Percentiles rank a stretch among this genome's conserved stretches.
Conservation (phyloP, 2,797 vertebrate species). For the Anableps anableps region DNA sequence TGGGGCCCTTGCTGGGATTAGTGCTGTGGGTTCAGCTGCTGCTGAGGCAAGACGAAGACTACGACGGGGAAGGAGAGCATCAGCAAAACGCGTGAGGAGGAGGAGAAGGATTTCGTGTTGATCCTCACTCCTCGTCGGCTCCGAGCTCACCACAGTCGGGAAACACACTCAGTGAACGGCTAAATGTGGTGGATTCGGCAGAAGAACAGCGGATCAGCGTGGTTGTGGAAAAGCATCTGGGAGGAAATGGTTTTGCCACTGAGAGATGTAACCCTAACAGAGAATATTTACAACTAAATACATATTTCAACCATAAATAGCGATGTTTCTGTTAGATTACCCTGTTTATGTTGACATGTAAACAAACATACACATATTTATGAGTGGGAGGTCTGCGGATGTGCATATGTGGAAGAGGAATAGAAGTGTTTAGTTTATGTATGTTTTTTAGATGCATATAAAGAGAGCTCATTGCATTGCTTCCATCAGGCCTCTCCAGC, state of each 20-base stretch:
- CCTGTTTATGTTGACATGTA: constrained; percentile 24
- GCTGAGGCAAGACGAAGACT: constrained; percentile 50
- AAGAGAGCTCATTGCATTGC: background rate
- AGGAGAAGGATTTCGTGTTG: constrained; percentile 30
- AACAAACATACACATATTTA: constrained; percentile 23
- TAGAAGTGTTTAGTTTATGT: constrained; percentile 22
- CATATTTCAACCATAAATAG: constrained; percentile 24
- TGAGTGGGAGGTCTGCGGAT: background rate
- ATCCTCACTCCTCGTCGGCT: constrained; percentile 33
- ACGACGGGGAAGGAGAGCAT: constrained; percentile 52
- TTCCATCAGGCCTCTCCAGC: constrained; percentile 66
- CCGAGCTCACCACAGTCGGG: constrained; percentile 44
- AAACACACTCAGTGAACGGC: constrained; percentile 30
- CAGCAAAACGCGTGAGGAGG: constrained; percentile 57
- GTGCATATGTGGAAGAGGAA: constrained; percentile 6
- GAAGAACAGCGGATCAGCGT: constrained; percentile 12
- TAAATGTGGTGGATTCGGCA: constrained; percentile 45
- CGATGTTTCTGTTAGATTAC: background rate
- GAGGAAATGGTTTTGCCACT: constrained; percentile 46
- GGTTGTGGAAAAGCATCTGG: constrained; percentile 45
- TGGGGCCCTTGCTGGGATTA: constrained; percentile 62
- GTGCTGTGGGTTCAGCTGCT: constrained; percentile 61
- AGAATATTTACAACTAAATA: constrained; percentile 43
- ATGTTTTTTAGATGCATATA: constrained; percentile 20
- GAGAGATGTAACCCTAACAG: constrained; percentile 13